Conservation (phyloP, 1,140 invertebrate genomes). For the Drosophila ficusphila region DNA sequence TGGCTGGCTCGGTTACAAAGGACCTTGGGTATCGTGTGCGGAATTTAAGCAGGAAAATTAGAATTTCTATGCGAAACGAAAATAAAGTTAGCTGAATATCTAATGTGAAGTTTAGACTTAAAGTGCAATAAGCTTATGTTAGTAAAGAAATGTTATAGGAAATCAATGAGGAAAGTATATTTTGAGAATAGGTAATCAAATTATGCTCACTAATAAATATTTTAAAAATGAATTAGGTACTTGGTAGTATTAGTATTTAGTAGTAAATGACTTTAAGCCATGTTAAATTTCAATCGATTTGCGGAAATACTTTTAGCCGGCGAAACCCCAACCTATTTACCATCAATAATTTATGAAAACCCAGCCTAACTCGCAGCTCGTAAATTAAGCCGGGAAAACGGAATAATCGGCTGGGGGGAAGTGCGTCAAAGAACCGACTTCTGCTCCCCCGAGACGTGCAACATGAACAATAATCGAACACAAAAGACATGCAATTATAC, state of each 20-base stretch:
- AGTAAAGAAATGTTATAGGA: no score
- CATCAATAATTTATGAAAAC: constrained; percentile 24
- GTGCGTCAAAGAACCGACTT: constrained; percentile 35
- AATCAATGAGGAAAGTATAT: no score
- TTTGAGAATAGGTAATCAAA: no score
- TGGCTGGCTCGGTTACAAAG: constrained; percentile 3
- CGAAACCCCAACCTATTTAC: background rate
- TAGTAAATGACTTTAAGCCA: no score
- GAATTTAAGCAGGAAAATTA: constrained; percentile 7
- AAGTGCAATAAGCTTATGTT: background rate
- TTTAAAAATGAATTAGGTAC: no score
- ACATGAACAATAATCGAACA: constrained; percentile 22
- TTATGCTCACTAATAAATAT: no score
- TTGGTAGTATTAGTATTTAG: no score
- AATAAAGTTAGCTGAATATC: background rate
- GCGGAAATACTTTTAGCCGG: background rate
- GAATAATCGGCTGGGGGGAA: constrained; percentile 5
- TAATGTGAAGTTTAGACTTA: background rate
- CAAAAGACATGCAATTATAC: constrained; percentile 43
- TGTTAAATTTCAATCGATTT: background rate
- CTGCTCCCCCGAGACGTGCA: constrained; percentile 25
- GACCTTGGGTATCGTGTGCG: constrained; percentile 19
- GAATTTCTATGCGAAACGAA: background rate
- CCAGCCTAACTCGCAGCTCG: constrained; percentile 4
- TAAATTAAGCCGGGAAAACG: constrained; percentile 25